Base-by-base conservation (phyloP, 2,797 vertebrate species). In the Mus caroli region DNA sequence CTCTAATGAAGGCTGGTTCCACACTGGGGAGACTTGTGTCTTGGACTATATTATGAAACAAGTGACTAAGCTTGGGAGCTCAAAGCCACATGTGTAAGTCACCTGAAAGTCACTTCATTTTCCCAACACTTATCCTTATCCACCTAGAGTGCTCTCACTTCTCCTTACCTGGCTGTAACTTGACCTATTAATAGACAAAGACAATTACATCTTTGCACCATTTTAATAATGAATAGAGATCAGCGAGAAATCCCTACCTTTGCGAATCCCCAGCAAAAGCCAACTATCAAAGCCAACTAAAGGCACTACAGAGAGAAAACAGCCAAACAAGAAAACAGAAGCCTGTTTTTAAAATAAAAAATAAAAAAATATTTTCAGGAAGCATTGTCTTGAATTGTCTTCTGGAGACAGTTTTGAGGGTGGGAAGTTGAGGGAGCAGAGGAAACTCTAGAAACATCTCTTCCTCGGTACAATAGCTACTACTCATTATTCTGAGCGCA, bases 401-500 rank as follows among this genome's bases (percentile, higher is more conserved):
- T 77, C 88, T 80, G 71, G 79, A 82, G 83, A 89, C 0, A 8
- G 6, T 67, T 82, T 76, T 50, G 46, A 73, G 56, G 15, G 19
- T 50, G 52, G 40, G 3, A 95, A 50, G 1, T 2, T 79, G 76
- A 87, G 15, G 37, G 52, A 64, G 14, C 26, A 62, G 67, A 52
- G 15, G 19, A 14, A 64, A 92, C 90, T 82, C 52, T 75, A 56
- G 40, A 62, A 95, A 94, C n/a, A 71, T 84, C 84, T 78, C 58
- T 91, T 50, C 37, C 67, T 78, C 60, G 17, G 92, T 40, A 86
- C 56, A 83, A 46, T 60, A 88, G 73, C 31, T 6, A 46, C 52
- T 76, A 90, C 52, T 95, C 79, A 67, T 75, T 79, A 88, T 82
- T 91, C 58, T 69, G 64, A 56, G 52, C 85, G 96, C 69, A 83